Conservation (phyloP, 2,888 invertebrate species). For the Thecocarcelia acutangulata region DNA sequence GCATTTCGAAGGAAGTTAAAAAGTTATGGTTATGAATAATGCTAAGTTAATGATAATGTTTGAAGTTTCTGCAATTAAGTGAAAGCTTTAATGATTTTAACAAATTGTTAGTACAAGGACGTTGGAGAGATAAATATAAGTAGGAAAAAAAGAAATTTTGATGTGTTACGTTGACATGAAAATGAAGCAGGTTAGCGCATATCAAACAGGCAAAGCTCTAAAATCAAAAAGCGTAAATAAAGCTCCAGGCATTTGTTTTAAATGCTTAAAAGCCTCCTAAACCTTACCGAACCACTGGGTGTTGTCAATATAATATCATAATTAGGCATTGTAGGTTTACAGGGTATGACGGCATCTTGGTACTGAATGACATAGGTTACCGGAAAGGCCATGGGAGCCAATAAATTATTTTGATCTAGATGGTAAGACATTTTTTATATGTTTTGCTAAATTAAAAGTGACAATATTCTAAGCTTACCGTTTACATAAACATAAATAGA, state of each 20-base stretch:
- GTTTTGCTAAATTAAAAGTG: constrained; percentile 52
- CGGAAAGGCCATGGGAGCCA: constrained; percentile 79
- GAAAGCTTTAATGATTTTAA: too few relatives aligned
- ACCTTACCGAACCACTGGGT: constrained; percentile 80
- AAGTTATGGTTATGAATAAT: too few relatives aligned
- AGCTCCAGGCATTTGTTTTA: background rate
- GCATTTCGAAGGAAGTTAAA: too few relatives aligned
- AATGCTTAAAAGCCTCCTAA: background rate
- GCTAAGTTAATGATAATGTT: too few relatives aligned
- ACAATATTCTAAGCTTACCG: constrained; percentile 79
- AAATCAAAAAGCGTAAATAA: background rate
- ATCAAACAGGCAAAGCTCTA: too few relatives aligned
- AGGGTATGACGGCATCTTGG: constrained; percentile 83
- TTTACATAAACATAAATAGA: constrained; percentile 83
- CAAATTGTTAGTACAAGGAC: too few relatives aligned
- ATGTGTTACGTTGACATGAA: too few relatives aligned
- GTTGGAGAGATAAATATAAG: too few relatives aligned
- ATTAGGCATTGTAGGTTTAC: constrained; percentile 85
- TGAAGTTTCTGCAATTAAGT: too few relatives aligned
- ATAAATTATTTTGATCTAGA: constrained; percentile 82
- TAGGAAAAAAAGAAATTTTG: too few relatives aligned
- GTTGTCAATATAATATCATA: constrained; percentile 82
- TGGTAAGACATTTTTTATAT: background rate
- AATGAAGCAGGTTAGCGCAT: too few relatives aligned
- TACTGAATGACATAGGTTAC: constrained; percentile 81